Evolutionary conservation across 2,113 vertebrate species (phyloP), one percentile per base, ranked within the genome.

Genomic region (Delphinapterus leucas): DNA sequence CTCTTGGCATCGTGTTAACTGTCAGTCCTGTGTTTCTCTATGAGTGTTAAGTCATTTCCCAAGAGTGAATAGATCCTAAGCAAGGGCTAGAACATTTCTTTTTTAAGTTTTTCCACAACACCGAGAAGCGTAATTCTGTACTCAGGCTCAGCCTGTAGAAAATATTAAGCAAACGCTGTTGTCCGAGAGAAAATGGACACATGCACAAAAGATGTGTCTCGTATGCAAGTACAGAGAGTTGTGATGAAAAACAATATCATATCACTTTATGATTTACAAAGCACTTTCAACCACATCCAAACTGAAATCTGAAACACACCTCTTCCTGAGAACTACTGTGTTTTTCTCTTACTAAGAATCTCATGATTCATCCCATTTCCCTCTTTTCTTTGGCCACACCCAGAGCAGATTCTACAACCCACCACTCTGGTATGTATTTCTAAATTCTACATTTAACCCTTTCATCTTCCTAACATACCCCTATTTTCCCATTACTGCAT

Each of bases 221-320:
- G 67, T 71, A 81, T 67, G 20, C 58, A 80, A 95, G 53, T 61
- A 93, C 26, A 92, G 60, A 93, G 67, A 80, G 33, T 10, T 76
- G 26, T 58, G 17, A 83, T 70, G 26, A 49, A 81, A 96, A 91
- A 44, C 49, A 88, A 1, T 58, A 74, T 38, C 31, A 84, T 7
- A 80, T 53, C 65, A 38, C 65, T 80, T 82, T 41, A 83, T 31
- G 90, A 61, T n/a, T 87, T 73, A 77, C 53, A 94, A 70, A 38
- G 49, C 65, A 95, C 58, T 94, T 92, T 82, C 49, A 31, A 73
- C 41, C 63, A 83, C 21, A 84, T 58, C 68, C n/a, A 41, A 93
- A 96, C 33, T 85, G 25, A 95, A 95, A 94, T 61, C 41, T 92
- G 67, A 94, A 95, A 83, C 67, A 79, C 10, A 70, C 31, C 71